Evolutionary conservation across 2,113 vertebrate genomes (phyloP).

Genomic region (Erinaceus europaeus): DNA sequence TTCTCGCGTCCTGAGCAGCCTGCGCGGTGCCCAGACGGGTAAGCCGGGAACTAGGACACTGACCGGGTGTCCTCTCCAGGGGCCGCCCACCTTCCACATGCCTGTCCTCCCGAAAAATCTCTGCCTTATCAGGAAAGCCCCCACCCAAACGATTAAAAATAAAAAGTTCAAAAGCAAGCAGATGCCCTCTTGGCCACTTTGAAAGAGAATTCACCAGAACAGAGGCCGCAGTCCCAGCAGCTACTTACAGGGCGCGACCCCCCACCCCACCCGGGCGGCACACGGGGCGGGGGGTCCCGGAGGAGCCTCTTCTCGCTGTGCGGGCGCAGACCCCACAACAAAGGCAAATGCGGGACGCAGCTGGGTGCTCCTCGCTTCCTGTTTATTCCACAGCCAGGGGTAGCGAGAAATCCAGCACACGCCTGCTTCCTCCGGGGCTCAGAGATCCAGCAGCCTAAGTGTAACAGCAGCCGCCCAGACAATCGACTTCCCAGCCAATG

Average conservation of each 20-base stretch:
- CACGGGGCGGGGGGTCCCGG: neutral
- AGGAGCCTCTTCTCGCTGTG: neutral
- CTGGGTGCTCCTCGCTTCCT: slow-evolving; percentile 52
- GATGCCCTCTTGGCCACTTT: neutral
- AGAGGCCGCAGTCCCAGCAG: neutral
- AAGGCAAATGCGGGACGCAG: slow-evolving; percentile 21
- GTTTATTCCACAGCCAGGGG: slow-evolving; percentile 46
- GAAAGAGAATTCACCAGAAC: neutral
- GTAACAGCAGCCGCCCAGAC: neutral
- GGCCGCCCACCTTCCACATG: neutral
- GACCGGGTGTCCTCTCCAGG: neutral
- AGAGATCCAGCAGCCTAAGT: neutral
- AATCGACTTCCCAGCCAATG: slow-evolving; percentile 39
- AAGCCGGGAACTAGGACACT: neutral
- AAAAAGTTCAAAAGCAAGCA: slow-evolving; percentile 34
- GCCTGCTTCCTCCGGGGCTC: slow-evolving; percentile 36
- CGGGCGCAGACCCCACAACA: neutral
- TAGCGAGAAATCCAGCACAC: slow-evolving; percentile 47
- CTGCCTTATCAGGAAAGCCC: neutral
- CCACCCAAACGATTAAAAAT: neutral
- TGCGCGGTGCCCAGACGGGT: neutral
- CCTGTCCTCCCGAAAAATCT: neutral
- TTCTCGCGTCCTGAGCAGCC: slow-evolving; percentile 9
- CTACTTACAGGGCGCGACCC: slow-evolving; percentile 20
- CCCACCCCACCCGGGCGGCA: neutral